Conservation (phyloP, 2,113 vertebrate species). For the Megaleporinus macrocephalus region DNA sequence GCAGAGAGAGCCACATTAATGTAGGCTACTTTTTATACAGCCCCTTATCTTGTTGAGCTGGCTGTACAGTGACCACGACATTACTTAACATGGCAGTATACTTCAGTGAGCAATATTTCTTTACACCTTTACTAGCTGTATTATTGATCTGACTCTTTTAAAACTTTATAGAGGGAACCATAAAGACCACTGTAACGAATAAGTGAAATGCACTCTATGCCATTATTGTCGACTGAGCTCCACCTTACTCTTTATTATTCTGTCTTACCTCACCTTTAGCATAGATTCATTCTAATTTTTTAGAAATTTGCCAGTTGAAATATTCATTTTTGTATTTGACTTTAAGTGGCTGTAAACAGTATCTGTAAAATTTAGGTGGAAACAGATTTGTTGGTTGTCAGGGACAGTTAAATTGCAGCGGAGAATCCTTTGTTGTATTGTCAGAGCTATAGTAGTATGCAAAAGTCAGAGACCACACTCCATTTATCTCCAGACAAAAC, state of each 20-base stretch:
- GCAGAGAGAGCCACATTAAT: slow-evolving; percentile 16
- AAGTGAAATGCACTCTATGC: neutral
- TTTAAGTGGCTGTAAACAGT: neutral
- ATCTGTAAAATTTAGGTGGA: neutral
- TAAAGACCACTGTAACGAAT: slow-evolving; percentile 1
- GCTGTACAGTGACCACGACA: neutral
- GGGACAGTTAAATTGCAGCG: neutral
- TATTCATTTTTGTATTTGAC: neutral
- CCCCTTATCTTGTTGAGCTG: neutral
- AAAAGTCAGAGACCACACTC: too few relatives aligned
- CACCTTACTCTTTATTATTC: neutral
- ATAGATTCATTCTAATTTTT: neutral
- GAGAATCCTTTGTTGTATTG: neutral
- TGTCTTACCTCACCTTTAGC: neutral
- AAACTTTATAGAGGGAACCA: neutral
- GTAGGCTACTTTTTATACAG: neutral
- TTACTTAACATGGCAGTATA: neutral
- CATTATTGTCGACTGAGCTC: neutral
- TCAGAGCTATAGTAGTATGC: too few relatives aligned
- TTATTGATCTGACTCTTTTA: neutral
- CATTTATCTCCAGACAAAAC: too few relatives aligned
- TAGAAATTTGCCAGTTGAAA: neutral
- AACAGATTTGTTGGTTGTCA: neutral
- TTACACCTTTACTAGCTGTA: neutral
- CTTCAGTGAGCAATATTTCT: neutral